These are phyloP conservation scores for Antidorcas marsupialis DNA, from an alignment of 2,113 vertebrate genomes.

Conservation along the genomic window DNA sequence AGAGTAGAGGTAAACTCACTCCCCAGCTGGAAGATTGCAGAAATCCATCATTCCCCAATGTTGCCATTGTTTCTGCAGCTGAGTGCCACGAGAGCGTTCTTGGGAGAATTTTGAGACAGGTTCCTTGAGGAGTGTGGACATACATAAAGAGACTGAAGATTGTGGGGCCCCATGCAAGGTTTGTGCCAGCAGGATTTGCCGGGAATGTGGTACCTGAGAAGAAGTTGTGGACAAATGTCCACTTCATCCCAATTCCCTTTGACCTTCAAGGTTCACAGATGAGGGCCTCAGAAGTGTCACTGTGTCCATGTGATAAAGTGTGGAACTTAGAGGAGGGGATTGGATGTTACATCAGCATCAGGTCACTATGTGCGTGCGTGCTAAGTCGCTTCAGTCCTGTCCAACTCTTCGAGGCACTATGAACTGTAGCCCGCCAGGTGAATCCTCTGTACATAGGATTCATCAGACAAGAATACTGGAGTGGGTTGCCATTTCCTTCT, in stretches of 20 bases:
- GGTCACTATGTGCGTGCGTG: background rate
- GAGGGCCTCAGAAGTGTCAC: accelerated
- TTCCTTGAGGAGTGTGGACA: background rate
- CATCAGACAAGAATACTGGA: background rate
- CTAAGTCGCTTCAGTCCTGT: background rate
- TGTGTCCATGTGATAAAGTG: background rate
- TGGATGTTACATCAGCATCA: background rate
- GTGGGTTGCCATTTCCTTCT: background rate
- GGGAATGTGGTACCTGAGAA: background rate
- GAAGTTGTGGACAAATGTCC: background rate
- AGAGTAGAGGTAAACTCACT: background rate
- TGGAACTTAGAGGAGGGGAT: background rate
- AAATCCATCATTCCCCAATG: background rate
- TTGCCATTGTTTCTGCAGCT: background rate
- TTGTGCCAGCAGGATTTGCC: background rate
- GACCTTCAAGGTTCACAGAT: background rate
- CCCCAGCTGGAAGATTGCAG: background rate
- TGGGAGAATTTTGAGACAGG: background rate
- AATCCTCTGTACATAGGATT: background rate
- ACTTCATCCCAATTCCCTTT: background rate
- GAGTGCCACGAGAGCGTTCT: background rate
- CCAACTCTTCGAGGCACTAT: background rate
- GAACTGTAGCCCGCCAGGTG: background rate
- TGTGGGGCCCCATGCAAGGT: background rate
- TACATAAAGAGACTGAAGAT: background rate